Evolutionary conservation across 2,888 invertebrate genomes (phyloP), one percentile per base, ranked within the genome.

Genomic region (Chirona hameri): DNA sequence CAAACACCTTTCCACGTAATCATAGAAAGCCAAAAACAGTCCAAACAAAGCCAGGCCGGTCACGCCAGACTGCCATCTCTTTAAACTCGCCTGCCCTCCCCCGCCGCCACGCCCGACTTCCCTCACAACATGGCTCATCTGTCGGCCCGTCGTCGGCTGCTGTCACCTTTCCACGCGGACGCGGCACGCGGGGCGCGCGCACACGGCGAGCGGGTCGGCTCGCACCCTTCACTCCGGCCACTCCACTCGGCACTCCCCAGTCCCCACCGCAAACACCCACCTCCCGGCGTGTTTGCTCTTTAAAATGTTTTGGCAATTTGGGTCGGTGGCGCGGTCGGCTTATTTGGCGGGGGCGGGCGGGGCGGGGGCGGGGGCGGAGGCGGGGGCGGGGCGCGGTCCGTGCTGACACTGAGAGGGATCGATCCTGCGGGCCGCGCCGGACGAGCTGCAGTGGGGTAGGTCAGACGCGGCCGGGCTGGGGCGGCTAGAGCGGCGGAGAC

Each of bases 281-380:
- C 65, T 0, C n/a, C n/a, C 65, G n/a, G 15, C 29, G 18, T 72
- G 72, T 72, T 72, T 72, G 72, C 72, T 72, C 72, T 72, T 72
- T 72, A 72, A 31, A 72, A 72, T 31, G 72, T 72, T 72, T 72
- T 72, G 72, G 72, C 72, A 72, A 31, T 72, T 72, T 31, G 72
- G 72, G 31, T 5, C 39, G 52, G 12, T 52, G 52, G 52, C 52
- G 52, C 52, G 52, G 52, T 52, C 52, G 31, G 31, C 31, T 15
- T 31, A 27, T 31, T 31, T 31, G 72, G 72, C 31, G 14, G 7
- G 72, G 29, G 15, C 69, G 27, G 27, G 21, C 9, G n/a, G 57
- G 57, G 57, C 57, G 57, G 48, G 48, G 48, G 48, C 48, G 48
- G 48, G 48, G 52, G 52, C 52, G 52, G 52, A 18, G 52, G 52